These are phyloP conservation scores for Hipparchia semele DNA, from an alignment of 2,888 invertebrate genomes.

Conservation along the genomic window DNA sequence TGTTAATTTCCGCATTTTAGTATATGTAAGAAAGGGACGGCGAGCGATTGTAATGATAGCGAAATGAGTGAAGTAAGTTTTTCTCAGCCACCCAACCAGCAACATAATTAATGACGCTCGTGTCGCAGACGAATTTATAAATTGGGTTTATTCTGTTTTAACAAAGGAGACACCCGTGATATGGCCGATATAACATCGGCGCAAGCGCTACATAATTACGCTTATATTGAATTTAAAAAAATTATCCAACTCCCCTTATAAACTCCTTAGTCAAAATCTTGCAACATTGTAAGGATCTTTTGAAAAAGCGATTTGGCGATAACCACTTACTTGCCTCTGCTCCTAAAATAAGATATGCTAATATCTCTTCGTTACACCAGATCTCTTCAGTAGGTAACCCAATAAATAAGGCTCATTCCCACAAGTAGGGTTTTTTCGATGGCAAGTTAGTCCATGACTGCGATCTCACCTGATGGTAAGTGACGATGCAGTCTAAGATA, in stretches of 20 bases:
- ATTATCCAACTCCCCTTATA: background rate
- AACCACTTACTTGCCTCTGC: background rate
- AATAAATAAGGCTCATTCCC: too few species aligned
- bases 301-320: background rate
- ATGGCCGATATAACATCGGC: slow-evolving; percentile 60
- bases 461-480: too few species aligned
- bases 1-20: slow-evolving; percentile 42
- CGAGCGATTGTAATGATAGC: slow-evolving; percentile 75
- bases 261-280: background rate
- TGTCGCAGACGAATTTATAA: slow-evolving; percentile 81
- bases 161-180: slow-evolving; percentile 73
- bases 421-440: too few species aligned
- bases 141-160: slow-evolving; percentile 78
- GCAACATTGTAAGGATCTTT: background rate
- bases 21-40: slow-evolving; percentile 66
- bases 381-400: background rate
- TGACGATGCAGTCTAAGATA: too few species aligned
- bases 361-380: background rate
- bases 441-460: too few species aligned
- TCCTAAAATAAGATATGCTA: background rate
- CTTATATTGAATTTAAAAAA: slow-evolving; percentile 27
- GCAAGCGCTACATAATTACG: slow-evolving; percentile 59
- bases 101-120: slow-evolving; percentile 82
- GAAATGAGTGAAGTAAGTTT: slow-evolving; percentile 82
- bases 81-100: slow-evolving; percentile 83